Base-by-base conservation (phyloP, 1,140 invertebrate species). In the Heliconius melpomene region DNA sequence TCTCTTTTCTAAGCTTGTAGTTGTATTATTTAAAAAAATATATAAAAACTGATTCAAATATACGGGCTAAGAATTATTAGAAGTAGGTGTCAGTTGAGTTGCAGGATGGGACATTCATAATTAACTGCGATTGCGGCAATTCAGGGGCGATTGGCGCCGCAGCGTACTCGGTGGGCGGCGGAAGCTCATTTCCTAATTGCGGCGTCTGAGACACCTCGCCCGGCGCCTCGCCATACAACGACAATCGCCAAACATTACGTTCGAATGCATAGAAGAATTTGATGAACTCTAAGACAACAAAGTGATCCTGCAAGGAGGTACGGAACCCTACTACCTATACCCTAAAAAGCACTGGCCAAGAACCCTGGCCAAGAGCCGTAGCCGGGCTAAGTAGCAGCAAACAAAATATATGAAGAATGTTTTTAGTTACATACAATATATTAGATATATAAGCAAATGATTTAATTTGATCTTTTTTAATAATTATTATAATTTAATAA, bases 131-230 rank as follows among this genome's bases (percentile, higher is more conserved):
- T 91, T 91, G 90, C 87, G 80, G 86, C 90, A 91, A 92, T 91
- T 91, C 89, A 90, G 89, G 88, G 90, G 88, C 84, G 90, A 88
- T 84, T 88, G 91, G 90, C 90, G 92, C 89, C 90, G 89, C 83
- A 80, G 74, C 84, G 60, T 16, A 29, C 60, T 29, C 23, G 86
- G 91, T 94, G 92, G 92, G 92, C 92, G 92, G 92, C 92, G 92
- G 92, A 94, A 91, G 88, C 90, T 77, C 90, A 93, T 88, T 90
- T 94, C 92, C 92, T 94, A 92, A 93, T 94, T 94, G 90, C 84
- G 88, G 72, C 85, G 87, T 91, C 88, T 89, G 87, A 85, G 92
- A 93, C 91, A 94, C 92, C 92, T 93, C 90, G 86, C 85, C 89
- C 90, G 91, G 92, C 90, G 91, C 91, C 91, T 94, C 87, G 89